Percentiles rank a stretch among this genome's conserved stretches.
phyloP scores from a whole-genome alignment of 2,113 vertebrate genomes.

The Oreochromis niloticus region DNA sequence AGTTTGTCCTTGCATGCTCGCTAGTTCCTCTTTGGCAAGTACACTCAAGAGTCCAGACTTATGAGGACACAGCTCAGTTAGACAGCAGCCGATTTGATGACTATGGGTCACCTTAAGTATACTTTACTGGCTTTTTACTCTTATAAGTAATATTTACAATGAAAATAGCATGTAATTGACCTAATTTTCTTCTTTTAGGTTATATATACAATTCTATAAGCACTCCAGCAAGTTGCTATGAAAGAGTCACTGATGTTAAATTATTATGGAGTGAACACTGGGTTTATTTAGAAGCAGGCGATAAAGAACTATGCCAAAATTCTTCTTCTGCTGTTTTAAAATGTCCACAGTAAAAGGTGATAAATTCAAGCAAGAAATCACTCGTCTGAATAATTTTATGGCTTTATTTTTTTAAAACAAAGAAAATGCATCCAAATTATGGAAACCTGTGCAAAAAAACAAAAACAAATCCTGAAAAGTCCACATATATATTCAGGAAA shows the following conservation, averaged over 20 bases:
- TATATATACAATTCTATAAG: neutral
- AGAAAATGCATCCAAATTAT: neutral
- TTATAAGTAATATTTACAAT: neutral
- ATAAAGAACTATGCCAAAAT: neutral
- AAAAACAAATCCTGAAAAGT: neutral
- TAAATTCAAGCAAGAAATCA: neutral
- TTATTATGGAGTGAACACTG: neutral
- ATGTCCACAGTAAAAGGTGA: neutral
- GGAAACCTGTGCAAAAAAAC: neutral
- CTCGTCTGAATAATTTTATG: neutral
- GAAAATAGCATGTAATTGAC: neutral
- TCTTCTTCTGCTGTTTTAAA: neutral
- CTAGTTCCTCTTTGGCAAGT: neutral
- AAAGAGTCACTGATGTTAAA: neutral
- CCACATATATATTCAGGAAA: neutral
- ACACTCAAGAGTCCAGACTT: neutral
- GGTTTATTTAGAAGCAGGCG: neutral
- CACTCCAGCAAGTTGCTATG: neutral
- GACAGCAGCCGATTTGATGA: neutral
- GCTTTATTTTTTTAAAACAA: neutral
- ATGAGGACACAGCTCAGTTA: neutral
- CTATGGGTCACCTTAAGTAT: neutral
- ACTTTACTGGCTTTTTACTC: neutral
- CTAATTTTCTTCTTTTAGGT: neutral
- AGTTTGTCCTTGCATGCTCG: neutral